Conservation (phyloP, 2,113 vertebrate genomes). For the Elachura formosa region DNA sequence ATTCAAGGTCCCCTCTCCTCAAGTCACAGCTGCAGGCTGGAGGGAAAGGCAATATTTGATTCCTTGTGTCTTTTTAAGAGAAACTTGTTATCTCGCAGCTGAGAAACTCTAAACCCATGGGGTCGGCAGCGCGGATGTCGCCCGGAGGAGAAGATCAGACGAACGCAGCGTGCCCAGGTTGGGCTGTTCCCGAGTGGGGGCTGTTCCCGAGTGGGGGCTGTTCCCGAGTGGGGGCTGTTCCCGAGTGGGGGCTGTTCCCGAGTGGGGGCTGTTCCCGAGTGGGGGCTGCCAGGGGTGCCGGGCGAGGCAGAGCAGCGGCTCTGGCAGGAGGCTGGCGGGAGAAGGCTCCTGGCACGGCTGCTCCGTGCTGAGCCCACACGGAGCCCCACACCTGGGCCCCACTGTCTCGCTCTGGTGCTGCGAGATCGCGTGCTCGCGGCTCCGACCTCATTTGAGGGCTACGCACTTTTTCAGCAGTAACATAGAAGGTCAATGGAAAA, state of each 20-base stretch:
- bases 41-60: neutral
- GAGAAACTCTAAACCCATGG: neutral
- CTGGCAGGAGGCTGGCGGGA: no score
- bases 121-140: rapidly evolving
- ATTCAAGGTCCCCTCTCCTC: neutral
- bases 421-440: rapidly evolving
- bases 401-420: neutral
- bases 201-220: no score
- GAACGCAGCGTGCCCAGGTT: rapidly evolving
- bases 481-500: rapidly evolving
- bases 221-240: no score
- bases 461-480: rapidly evolving
- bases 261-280: no score
- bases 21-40: neutral
- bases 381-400: no score
- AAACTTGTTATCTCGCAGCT: neutral
- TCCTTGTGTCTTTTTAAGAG: neutral
- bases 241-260: no score
- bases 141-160: neutral
- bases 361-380: no score
- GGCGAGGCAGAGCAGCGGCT: no score
- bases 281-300: no score
- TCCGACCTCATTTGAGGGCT: neutral
- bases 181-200: no score
- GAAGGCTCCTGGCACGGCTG: no score